A percentile compares a stretch with the other conserved stretches of the same genome.
Conservation (phyloP, 2,113 vertebrate species). For the Notothenia coriiceps region DNA sequence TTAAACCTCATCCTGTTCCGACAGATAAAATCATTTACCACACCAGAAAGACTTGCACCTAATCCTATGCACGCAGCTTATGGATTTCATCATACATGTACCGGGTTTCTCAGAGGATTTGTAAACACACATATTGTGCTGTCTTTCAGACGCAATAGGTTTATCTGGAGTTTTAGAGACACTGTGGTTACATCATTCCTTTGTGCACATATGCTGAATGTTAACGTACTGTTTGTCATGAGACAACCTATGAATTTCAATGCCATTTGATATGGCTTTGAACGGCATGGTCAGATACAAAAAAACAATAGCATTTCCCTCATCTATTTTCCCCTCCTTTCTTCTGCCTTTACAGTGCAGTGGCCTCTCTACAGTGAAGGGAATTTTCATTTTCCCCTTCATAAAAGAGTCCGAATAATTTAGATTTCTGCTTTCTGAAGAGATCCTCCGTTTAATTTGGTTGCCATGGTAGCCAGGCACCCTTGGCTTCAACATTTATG, state of each 20-base stretch:
- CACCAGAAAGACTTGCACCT: constrained; percentile 67
- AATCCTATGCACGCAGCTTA: constrained; percentile 69
- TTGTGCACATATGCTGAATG: constrained; percentile 65
- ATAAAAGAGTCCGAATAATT: constrained; percentile 86
- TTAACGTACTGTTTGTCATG: constrained; percentile 58
- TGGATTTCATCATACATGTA: constrained; percentile 75
- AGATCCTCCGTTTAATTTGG: constrained; percentile 89
- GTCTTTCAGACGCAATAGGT: constrained; percentile 67
- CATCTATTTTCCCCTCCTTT: constrained; percentile 14
- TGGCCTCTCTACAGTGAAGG: constrained; percentile 63
- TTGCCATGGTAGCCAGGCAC: constrained; percentile 88
- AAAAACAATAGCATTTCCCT: constrained; percentile 61
- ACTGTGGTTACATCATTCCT: constrained; percentile 72
- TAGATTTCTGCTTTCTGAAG: constrained; percentile 87
- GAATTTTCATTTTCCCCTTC: constrained; percentile 79
- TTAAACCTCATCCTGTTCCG: constrained; percentile 73
- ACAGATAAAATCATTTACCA: constrained; percentile 76
- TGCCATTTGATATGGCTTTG: constrained; percentile 57
- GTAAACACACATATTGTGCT: constrained; percentile 58
- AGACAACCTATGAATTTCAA: constrained; percentile 72
- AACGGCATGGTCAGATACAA: constrained; percentile 59
- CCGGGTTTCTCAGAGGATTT: constrained; percentile 63
- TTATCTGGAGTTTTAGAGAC: constrained; percentile 65
- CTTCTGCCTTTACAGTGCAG: constrained; percentile 69
- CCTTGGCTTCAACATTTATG: constrained; percentile 89